Percentiles rank a stretch among this genome's conserved stretches.
These are phyloP conservation scores for Lophura nycthemera DNA, from an alignment of 2,113 vertebrate genomes.

Conservation along the genomic window DNA sequence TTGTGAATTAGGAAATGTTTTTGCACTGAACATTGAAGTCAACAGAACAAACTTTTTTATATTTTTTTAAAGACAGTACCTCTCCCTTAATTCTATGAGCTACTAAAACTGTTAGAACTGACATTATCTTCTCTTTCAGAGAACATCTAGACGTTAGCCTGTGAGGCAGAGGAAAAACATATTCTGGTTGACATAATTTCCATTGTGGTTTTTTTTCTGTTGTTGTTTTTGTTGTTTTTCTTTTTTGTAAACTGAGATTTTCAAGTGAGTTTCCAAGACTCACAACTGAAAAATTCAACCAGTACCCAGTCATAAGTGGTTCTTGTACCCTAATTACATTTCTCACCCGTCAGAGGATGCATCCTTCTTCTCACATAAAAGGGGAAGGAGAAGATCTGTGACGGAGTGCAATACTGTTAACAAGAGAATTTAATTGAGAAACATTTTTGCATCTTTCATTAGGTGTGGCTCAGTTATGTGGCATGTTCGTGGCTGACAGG, in stretches of 20 bases:
- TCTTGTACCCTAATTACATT: not conserved
- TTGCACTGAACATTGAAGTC: not conserved
- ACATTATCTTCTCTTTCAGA: not conserved
- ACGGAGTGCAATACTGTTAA: conserved; percentile 11
- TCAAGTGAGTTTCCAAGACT: not conserved
- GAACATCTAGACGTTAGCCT: not conserved
- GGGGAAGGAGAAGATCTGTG: not conserved
- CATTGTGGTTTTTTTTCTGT: not conserved
- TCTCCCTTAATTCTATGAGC: not conserved
- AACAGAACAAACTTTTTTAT: not conserved
- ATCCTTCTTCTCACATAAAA: not conserved
- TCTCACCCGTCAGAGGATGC: conserved; percentile 25
- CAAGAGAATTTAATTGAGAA: conserved; percentile 54
- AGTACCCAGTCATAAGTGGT: not conserved
- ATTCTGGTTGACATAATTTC: not conserved
- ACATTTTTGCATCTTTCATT: not conserved
- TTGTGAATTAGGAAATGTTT: not conserved
- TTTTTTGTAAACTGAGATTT: not conserved
- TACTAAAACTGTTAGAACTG: not conserved
- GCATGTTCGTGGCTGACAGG: conserved; percentile 21
- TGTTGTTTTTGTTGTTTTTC: not conserved
- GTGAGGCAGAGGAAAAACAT: not conserved
- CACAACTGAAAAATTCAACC: not conserved
- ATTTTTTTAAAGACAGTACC: not conserved
- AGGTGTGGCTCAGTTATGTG: conserved; percentile 24